Conservation (phyloP, 2,888 invertebrate species). For the Polydrusus pterygomalis region DNA sequence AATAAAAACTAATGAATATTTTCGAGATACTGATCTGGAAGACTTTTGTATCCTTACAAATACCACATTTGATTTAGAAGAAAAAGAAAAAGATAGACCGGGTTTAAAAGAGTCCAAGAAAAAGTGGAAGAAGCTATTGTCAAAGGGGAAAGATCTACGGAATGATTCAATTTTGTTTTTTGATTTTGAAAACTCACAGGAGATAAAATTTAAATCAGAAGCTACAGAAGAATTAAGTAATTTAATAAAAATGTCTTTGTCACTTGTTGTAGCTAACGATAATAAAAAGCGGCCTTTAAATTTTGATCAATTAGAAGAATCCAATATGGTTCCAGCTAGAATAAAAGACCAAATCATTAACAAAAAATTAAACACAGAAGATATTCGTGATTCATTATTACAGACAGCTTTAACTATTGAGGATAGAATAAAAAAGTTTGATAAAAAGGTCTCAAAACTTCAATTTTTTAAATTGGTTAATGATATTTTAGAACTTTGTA, state of each 20-base stretch:
- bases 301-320: too few species aligned
- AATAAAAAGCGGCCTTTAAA: neutral
- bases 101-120: neutral
- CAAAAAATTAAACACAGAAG: too few species aligned
- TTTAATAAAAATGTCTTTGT: neutral
- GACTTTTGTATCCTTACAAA: slow-evolving; percentile 37
- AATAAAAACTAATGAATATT: slow-evolving; percentile 25
- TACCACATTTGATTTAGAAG: neutral
- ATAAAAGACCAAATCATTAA: too few species aligned
- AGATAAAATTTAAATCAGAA: slow-evolving; percentile 17
- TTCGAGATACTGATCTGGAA: slow-evolving; percentile 13
- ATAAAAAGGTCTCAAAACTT: too few species aligned
- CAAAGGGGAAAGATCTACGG: neutral
- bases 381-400: too few species aligned
- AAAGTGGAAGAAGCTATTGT: neutral
- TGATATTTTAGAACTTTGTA: too few species aligned
- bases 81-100: slow-evolving; percentile 2
- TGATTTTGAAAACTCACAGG: neutral
- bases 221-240: neutral
- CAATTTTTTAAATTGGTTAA: too few species aligned
- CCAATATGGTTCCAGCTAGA: too few species aligned
- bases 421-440: too few species aligned
- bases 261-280: neutral
- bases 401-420: too few species aligned
- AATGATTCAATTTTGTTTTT: neutral